Base-by-base conservation (phyloP, 2,888 invertebrate genomes). In the Torymus auratus region DNA sequence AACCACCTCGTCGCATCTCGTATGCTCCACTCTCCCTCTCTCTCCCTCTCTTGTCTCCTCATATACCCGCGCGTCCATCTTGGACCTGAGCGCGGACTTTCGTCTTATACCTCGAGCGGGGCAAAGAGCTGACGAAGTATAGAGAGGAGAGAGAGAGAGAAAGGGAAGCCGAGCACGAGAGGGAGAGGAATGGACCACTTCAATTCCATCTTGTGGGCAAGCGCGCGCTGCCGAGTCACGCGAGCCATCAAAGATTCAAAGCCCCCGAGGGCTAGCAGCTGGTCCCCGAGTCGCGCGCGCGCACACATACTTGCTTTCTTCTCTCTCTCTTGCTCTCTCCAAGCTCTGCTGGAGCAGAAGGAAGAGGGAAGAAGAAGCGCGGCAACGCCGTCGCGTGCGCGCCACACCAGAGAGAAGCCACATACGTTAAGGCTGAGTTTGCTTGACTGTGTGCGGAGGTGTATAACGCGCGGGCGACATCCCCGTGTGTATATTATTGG, bases 241-340 rank as follows among this genome's bases (percentile, higher is more conserved):
- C 90, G 88, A 90, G 84, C 87, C 89, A 89, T 89, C 88, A 89
- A 89, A 88, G 88, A 90, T 89, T 88, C 89, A 89, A 86, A 88
- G 86, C 87, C 87, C 87, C 87, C 84, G 87, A 88, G 90, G 89
- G 88, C 89, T 83, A 86, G 89, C 90, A 90, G 90, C 90, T 90
- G 90, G 89, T 89, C 88, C 86, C 84, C 84, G 84, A 56, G 62
- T 23, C 68, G 15, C 62, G 10, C 52, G 55, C 20, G 20, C 10
- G 65, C 15, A 41, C 50, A 13, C 2, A 64, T 15, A 2, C 61
- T 55, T n/a, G 50, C 52, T 58, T 61, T 73, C 77, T 70, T 70
- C 58, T 50, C 64, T 69, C 56, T 13, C 55, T 15, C n/a, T 28
- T 28, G 28, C 28, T 28, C 10, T 28, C 69, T 69, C 69, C 28